phyloP scores from a whole-genome alignment of 2,888 invertebrate genomes.

The Embidobia sp. region DNA sequence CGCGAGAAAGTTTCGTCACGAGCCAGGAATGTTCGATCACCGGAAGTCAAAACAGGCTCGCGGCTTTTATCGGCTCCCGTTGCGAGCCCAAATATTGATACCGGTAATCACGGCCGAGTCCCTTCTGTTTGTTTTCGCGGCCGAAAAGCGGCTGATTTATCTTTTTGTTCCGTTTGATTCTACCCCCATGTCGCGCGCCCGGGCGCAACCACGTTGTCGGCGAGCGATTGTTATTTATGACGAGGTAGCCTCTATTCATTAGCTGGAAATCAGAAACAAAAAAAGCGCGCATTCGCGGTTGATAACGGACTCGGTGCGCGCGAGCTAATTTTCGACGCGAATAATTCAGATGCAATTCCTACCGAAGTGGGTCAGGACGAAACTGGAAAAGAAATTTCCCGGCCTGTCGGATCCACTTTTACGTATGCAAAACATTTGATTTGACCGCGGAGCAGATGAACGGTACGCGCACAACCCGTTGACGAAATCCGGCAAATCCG shows the following conservation, averaged over 20 bases:
- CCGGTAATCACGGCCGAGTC: background rate
- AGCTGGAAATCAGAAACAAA: too few relatives aligned
- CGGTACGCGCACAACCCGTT: conserved; percentile 15
- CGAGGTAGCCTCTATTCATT: too few relatives aligned
- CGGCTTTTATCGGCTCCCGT: conserved; percentile 19
- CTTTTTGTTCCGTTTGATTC: too few relatives aligned
- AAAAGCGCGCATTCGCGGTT: too few relatives aligned
- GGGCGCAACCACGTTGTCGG: too few relatives aligned
- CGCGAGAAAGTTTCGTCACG: conserved; percentile 47
- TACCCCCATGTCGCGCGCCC: too few relatives aligned
- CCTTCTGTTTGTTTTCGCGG: too few relatives aligned
- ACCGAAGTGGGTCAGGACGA: conserved; percentile 44
- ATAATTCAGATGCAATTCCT: conserved; percentile 21
- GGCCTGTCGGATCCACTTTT: conserved; percentile 46
- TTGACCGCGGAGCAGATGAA: conserved; percentile 34
- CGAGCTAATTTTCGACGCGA: background rate
- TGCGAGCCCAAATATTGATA: conserved; percentile 14
- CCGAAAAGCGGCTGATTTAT: too few relatives aligned
- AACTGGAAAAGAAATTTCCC: conserved; percentile 52
- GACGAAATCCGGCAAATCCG: conserved; percentile 25
- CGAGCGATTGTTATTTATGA: too few relatives aligned
- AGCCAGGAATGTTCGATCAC: conserved; percentile 19
- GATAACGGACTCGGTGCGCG: too few relatives aligned
- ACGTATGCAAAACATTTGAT: conserved; percentile 59
- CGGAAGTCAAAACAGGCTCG: conserved; percentile 27